phyloP scores from a whole-genome alignment of 2,113 vertebrate species.

The Xiphophorus hellerii region DNA sequence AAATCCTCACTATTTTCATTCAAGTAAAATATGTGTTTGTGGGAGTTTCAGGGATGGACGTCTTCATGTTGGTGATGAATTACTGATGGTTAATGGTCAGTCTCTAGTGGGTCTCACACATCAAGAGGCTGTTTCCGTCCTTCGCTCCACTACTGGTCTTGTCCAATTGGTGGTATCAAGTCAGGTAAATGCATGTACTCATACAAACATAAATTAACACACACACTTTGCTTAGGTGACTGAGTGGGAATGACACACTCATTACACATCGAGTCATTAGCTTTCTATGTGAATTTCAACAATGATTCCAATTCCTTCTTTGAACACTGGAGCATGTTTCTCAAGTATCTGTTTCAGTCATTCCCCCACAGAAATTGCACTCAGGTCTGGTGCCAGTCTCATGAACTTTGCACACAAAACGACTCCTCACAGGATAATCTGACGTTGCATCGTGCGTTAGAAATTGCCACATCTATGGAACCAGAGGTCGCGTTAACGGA shows the following conservation, averaged over 20 bases:
- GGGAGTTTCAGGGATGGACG: slow-evolving; percentile 87
- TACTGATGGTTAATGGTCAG: slow-evolving; percentile 94
- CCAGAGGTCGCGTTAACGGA: too few relatives aligned
- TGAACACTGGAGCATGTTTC: too few relatives aligned
- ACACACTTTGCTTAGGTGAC: not conserved
- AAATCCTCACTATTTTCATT: not conserved
- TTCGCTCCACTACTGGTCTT: slow-evolving; percentile 87
- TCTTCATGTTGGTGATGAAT: slow-evolving; percentile 88
- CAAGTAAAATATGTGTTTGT: not conserved
- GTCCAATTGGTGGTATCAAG: slow-evolving; percentile 94
- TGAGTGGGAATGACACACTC: not conserved
- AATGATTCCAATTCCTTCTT: too few relatives aligned
- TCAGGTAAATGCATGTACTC: slow-evolving; percentile 81
- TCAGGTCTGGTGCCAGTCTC: too few relatives aligned
- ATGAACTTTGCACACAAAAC: too few relatives aligned
- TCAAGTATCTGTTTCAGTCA: too few relatives aligned
- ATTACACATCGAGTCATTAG: not conserved
- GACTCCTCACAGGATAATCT: too few relatives aligned
- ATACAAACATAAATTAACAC: slow-evolving; percentile 10
- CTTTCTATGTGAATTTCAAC: too few relatives aligned
- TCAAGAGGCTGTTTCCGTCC: slow-evolving; percentile 90
- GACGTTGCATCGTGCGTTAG: too few relatives aligned
- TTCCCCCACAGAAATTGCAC: too few relatives aligned
- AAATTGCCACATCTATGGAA: too few relatives aligned
- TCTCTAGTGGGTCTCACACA: slow-evolving; percentile 94